These are phyloP conservation scores for Drosophila nannoptera DNA, from an alignment of 1,140 invertebrate genomes.

Conservation along the genomic window DNA sequence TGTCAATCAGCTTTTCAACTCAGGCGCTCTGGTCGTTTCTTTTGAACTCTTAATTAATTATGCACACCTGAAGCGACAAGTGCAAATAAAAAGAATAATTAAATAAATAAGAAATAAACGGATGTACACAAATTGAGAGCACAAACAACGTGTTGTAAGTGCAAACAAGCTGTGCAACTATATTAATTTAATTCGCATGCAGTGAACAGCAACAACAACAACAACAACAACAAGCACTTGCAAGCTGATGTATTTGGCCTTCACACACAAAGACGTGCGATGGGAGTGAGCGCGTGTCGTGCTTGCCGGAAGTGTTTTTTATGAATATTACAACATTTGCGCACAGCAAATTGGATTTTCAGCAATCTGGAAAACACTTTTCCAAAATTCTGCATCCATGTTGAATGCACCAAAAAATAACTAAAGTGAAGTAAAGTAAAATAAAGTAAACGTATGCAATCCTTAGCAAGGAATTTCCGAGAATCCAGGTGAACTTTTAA, in stretches of 20 bases:
- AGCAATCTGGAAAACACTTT: too few relatives aligned
- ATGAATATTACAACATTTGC: not conserved
- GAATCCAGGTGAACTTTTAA: too few relatives aligned
- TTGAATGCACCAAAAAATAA: too few relatives aligned
- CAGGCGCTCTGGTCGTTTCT: too few relatives aligned
- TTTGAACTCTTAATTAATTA: too few relatives aligned
- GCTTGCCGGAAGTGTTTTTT: not conserved
- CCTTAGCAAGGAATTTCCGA: too few relatives aligned
- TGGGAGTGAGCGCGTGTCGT: slow-evolving; percentile 10
- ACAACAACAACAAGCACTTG: slow-evolving; percentile 16
- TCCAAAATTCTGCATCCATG: too few relatives aligned
- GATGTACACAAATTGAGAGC: slow-evolving; percentile 64
- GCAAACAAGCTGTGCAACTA: slow-evolving; percentile 62
- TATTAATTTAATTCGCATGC: slow-evolving; percentile 61
- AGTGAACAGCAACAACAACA: slow-evolving; percentile 26
- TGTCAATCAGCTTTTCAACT: too few relatives aligned
- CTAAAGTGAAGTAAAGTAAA: too few relatives aligned
- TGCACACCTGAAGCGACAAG: slow-evolving; percentile 20
- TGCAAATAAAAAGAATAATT: slow-evolving; percentile 52
- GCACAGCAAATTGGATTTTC: not conserved
- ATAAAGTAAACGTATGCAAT: too few relatives aligned
- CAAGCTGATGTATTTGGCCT: slow-evolving; percentile 40
- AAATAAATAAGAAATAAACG: slow-evolving; percentile 44
- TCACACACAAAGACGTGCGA: slow-evolving; percentile 24
- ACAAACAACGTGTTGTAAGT: slow-evolving; percentile 53